These are phyloP conservation scores for Camelus bactrianus DNA, from an alignment of 2,113 vertebrate genomes.

Conservation along the genomic window DNA sequence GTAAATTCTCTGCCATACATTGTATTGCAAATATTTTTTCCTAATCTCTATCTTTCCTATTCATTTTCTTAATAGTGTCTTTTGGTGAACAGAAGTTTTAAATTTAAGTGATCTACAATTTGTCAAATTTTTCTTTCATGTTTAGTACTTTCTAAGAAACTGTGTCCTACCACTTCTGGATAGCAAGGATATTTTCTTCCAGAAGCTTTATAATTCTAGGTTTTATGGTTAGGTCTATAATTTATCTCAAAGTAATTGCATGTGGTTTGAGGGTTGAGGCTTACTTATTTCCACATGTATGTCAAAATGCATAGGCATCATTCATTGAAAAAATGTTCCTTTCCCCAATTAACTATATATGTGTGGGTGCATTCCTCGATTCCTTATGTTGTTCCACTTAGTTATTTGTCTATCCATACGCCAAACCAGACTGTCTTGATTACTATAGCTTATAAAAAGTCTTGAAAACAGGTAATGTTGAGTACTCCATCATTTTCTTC, in stretches of 20 bases:
- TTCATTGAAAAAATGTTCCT: not conserved
- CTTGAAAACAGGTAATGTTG: not conserved
- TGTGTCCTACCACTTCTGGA: not conserved
- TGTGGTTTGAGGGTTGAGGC: not conserved
- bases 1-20: not conserved
- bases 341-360: not conserved
- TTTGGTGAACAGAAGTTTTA: not conserved
- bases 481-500: not conserved
- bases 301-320: not conserved
- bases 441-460: not conserved
- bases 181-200: not conserved
- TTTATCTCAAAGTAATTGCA: not conserved
- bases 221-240: slow-evolving; percentile 12
- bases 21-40: not conserved
- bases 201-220: slow-evolving; percentile 9
- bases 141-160: not conserved
- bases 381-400: not conserved
- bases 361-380: not conserved
- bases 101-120: not conserved
- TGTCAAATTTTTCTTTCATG: not conserved
- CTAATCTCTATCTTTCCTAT: not conserved
- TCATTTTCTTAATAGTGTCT: not conserved
- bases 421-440: not conserved
- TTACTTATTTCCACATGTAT: not conserved
- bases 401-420: not conserved